These are phyloP conservation scores for Scomber japonicus DNA, from an alignment of 2,113 vertebrate species.

Conservation along the genomic window DNA sequence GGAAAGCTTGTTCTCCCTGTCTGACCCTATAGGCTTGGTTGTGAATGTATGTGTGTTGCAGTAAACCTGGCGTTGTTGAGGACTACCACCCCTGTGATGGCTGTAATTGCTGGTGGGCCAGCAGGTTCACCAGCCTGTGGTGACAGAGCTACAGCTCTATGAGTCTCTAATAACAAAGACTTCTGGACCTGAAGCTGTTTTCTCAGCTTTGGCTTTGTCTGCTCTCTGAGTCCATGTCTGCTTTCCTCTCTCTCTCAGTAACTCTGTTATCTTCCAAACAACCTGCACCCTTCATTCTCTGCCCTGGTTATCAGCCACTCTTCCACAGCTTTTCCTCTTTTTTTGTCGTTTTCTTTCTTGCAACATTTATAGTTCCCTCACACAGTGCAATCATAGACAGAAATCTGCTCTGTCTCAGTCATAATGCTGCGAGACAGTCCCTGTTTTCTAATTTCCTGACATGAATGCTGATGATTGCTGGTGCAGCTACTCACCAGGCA, in stretches of 20 bases:
- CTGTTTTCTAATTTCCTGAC: constrained; percentile 64
- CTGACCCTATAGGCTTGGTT: constrained; percentile 19
- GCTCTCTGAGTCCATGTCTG: constrained; percentile 22
- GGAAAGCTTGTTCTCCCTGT: constrained; percentile 39
- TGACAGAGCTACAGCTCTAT: constrained; percentile 41
- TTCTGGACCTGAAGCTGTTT: constrained; percentile 26
- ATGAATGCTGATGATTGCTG: constrained; percentile 63
- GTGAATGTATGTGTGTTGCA: constrained; percentile 32
- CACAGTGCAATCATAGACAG: background rate
- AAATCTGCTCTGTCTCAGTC: constrained; percentile 55
- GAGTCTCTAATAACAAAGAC: constrained; percentile 30
- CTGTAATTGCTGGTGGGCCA: constrained; percentile 51
- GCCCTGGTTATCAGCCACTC: background rate
- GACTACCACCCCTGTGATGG: constrained; percentile 49
- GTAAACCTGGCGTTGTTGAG: constrained; percentile 43
- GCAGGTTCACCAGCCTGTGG: constrained; percentile 25
- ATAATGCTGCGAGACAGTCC: constrained; percentile 50
- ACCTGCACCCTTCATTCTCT: constrained; percentile 3
- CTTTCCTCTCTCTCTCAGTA: background rate
- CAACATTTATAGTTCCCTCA: constrained; percentile 24
- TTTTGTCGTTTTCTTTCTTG: constrained; percentile 5
- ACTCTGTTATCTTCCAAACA: constrained; percentile 17
- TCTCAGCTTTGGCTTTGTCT: constrained; percentile 20
- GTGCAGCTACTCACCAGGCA: constrained; percentile 35
- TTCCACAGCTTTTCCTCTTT: background rate